Percentiles rank a stretch among this genome's conserved stretches.
Evolutionary conservation across 1,140 invertebrate species (phyloP).

Genomic region (Diorhabda carinulata): DNA sequence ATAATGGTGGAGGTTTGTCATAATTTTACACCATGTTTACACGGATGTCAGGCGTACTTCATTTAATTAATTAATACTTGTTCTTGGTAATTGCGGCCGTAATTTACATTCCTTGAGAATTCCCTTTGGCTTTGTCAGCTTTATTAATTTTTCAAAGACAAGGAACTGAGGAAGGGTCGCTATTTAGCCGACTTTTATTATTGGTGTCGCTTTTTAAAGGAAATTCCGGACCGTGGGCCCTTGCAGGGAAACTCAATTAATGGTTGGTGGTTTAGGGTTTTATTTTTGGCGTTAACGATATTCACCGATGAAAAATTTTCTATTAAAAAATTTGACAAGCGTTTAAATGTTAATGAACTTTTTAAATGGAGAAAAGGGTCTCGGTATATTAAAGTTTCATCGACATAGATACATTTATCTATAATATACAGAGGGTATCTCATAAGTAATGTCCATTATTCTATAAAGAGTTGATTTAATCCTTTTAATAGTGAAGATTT

Average conservation of each 20-base stretch:
- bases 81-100: conserved; percentile 26
- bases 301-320: background rate
- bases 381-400: no score
- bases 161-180: conserved; percentile 9
- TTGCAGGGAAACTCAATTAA: background rate
- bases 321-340: no score
- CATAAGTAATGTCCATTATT: no score
- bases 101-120: conserved; percentile 19
- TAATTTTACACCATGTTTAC: conserved; percentile 31
- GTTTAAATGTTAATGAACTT: no score
- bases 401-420: no score
- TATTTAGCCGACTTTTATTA: conserved; percentile 12
- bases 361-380: no score
- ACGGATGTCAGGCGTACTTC: conserved; percentile 23
- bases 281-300: background rate
- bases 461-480: no score
- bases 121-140: conserved; percentile 11
- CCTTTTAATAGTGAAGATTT: no score
- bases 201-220: conserved; percentile 4
- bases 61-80: conserved; percentile 30
- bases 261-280: background rate
- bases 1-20: conserved; percentile 24
- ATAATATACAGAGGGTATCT: no score
- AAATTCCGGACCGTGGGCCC: conserved; percentile 6
- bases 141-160: conserved; percentile 19